A percentile compares a stretch with the other conserved stretches of the same genome.
Evolutionary conservation across 2,113 vertebrate species (phyloP).

Genomic region (Gila orcuttii): DNA sequence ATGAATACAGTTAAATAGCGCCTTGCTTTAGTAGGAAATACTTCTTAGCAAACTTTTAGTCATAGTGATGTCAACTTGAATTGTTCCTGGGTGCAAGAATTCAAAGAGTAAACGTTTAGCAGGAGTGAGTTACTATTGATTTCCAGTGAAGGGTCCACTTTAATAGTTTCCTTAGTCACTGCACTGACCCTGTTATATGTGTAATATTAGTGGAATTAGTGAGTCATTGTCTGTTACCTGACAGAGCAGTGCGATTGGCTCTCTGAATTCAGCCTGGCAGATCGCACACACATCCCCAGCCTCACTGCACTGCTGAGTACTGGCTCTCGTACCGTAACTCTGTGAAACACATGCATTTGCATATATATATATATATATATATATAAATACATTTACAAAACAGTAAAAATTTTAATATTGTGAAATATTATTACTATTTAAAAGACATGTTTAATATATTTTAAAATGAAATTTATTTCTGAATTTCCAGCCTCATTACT

Average conservation of each 20-base stretch:
- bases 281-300: conserved; percentile 94
- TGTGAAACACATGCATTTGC: conserved; percentile 62
- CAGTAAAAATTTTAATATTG: not conserved
- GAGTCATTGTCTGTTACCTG: conserved; percentile 80
- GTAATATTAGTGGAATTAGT: not conserved
- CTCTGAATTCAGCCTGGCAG: conserved; percentile 94
- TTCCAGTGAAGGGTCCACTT: too few relatives aligned
- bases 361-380: not conserved
- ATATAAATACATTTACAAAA: not conserved
- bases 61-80: too few relatives aligned
- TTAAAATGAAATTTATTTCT: not conserved
- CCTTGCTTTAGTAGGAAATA: too few relatives aligned
- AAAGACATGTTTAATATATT: not conserved
- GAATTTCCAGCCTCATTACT: not conserved
- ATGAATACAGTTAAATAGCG: too few relatives aligned
- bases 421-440: not conserved
- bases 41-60: too few relatives aligned
- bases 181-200: too few relatives aligned
- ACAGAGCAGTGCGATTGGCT: conserved; percentile 90
- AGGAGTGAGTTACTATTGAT: too few relatives aligned
- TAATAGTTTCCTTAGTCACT: too few relatives aligned
- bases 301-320: conserved; percentile 93
- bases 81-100: too few relatives aligned
- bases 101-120: too few relatives aligned
- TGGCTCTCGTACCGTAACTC: conserved; percentile 91